These are phyloP conservation scores for Mormyrops attenuatus DNA, from an alignment of 2,797 vertebrate species.

Conservation along the genomic window DNA sequence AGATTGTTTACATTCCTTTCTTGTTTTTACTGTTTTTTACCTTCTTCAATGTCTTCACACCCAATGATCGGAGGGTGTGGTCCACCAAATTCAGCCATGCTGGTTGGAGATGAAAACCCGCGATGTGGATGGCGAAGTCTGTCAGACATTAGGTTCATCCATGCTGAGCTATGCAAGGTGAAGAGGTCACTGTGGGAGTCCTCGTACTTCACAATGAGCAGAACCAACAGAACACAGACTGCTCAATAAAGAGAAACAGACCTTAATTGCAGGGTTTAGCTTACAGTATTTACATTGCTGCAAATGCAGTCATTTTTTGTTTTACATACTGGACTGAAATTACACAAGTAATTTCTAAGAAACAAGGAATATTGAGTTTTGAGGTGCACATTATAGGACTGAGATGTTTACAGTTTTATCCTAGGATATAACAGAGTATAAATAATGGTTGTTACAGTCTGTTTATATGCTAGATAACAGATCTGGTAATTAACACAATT, in stretches of 20 bases:
- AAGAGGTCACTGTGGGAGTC: neutral
- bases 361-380: neutral
- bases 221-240: neutral
- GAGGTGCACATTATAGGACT: neutral
- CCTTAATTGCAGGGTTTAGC: neutral
- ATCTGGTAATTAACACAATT: conserved; percentile 76
- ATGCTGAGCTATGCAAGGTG: neutral
- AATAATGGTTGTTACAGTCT: neutral
- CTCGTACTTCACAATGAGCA: neutral
- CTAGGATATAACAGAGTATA: neutral
- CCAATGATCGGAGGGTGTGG: neutral
- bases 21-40: neutral
- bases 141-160: neutral
- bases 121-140: neutral
- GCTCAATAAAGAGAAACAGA: neutral
- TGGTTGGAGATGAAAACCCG: neutral
- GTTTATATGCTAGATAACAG: neutral
- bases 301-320: neutral
- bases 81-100: neutral
- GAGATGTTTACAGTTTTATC: neutral
- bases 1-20: neutral
- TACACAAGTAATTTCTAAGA: neutral
- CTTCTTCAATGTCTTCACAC: neutral
- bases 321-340: neutral
- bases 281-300: neutral